A percentile compares a stretch with the other conserved stretches of the same genome.
phyloP scores from a whole-genome alignment of 2,888 invertebrate species.

The Apodemia zela region DNA sequence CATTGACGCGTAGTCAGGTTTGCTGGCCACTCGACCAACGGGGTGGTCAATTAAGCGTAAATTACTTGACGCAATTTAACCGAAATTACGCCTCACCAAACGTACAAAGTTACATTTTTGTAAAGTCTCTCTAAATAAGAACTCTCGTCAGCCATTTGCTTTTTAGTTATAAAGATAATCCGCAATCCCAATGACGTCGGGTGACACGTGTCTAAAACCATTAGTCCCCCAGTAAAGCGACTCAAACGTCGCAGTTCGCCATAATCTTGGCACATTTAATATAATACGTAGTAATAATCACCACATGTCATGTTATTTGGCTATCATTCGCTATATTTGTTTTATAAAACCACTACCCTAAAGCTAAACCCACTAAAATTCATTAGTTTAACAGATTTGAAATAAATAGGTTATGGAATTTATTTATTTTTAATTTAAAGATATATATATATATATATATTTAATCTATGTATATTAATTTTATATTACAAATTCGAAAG shows the following conservation, averaged over 20 bases:
- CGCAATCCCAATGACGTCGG: not conserved
- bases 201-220: constrained; percentile 2
- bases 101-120: no score
- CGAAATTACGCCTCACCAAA: no score
- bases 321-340: not conserved
- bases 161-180: not conserved
- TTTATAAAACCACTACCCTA: not conserved
- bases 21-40: no score
- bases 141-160: not conserved
- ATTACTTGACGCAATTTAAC: no score
- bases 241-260: constrained; percentile 2
- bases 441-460: no score
- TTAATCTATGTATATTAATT: no score
- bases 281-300: not conserved
- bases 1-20: no score
- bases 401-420: no score
- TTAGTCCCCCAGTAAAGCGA: not conserved
- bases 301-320: not conserved
- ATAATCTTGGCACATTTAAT: constrained; percentile 12
- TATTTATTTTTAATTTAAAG: no score
- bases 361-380: not conserved
- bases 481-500: no score
- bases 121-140: not conserved
- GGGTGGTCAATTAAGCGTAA: no score
- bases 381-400: not conserved